Base-by-base conservation (phyloP, 2,113 vertebrate genomes). In the Corvus hawaiiensis region DNA sequence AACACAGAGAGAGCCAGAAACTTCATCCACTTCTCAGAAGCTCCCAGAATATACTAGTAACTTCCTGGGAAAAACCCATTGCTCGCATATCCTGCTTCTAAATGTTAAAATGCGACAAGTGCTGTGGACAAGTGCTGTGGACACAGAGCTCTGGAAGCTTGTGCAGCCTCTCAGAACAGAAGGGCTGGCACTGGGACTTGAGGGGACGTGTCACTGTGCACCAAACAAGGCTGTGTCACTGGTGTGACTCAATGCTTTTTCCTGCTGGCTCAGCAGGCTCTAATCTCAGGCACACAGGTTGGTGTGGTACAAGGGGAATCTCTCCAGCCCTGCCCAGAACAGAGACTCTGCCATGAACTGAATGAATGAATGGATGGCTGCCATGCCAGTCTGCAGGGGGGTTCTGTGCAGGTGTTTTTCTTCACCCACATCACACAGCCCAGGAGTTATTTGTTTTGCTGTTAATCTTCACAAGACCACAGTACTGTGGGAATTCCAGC, bases 161-260 rank as follows among this genome's bases (percentile, higher is more conserved):
- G 26, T 13, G 43, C 54, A 49, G 19, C 11, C 71, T 23, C 92
- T 81, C 16, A 0, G 19, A 85, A 7, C 18, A 75, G n/a, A 21
- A 64, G 18, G 28, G 71, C 33, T 67, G 62, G 30, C 2, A 1
- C 26, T 17, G 43, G 61, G 10, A 55, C 63, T 49, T 26, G 1
- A 51, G 27, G 37, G n/a, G 19, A 55, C 13, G 15, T 24, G 54
- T 7, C 33, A 32, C 0, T 22, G 44, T 3, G 33, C 2, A 3
- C 7, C 64, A 22, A 78, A 26, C 6, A 16, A 28, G 22, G 6
- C 2, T 51, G 28, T 6, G 19, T 54, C 5, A 54, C 41, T 10
- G 33, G 2, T 11, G 52, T 23, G 74, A 75, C 44, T 59, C 77
- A 80, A 49, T 6, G 79, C 23, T 59, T 71, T 66, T 52, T 48